phyloP scores from a whole-genome alignment of 2,113 vertebrate species.

The Elachura formosa region DNA sequence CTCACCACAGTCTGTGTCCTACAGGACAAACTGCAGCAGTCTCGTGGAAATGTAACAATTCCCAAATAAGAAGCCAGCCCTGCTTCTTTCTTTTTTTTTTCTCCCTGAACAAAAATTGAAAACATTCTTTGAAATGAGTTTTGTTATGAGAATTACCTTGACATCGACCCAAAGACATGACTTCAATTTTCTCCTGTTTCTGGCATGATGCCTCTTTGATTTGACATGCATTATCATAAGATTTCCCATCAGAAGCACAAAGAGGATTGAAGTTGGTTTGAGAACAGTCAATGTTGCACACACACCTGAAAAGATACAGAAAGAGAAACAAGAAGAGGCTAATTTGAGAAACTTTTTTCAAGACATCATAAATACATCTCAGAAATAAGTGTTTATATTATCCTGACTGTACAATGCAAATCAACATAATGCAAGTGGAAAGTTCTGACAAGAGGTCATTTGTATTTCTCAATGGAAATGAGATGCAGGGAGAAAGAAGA shows the following conservation, averaged over 20 bases:
- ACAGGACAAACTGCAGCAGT: not conserved
- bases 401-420: slow-evolving; percentile 7
- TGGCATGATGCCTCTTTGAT: slow-evolving; percentile 99
- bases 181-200: slow-evolving; percentile 99
- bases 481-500: not conserved
- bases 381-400: not conserved
- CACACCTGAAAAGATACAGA: slow-evolving; percentile 81
- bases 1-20: not conserved
- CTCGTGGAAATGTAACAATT: slow-evolving; percentile 19
- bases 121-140: slow-evolving; percentile 70
- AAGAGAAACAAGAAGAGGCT: slow-evolving; percentile 10
- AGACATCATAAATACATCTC: slow-evolving; percentile 7
- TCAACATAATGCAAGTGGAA: not conserved
- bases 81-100: not conserved
- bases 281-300: slow-evolving; percentile 99
- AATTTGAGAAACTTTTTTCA: not conserved
- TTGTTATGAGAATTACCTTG: slow-evolving; percentile 84
- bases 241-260: slow-evolving; percentile 96
- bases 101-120: slow-evolving; percentile 39
- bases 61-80: slow-evolving; percentile 32
- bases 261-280: slow-evolving; percentile 99
- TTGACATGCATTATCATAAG: slow-evolving; percentile 99
- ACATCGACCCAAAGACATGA: slow-evolving; percentile 97
- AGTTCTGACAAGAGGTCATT: not conserved
- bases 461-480: not conserved